These are phyloP conservation scores for Tinea trinotella DNA, from an alignment of 2,888 invertebrate genomes.

Conservation along the genomic window DNA sequence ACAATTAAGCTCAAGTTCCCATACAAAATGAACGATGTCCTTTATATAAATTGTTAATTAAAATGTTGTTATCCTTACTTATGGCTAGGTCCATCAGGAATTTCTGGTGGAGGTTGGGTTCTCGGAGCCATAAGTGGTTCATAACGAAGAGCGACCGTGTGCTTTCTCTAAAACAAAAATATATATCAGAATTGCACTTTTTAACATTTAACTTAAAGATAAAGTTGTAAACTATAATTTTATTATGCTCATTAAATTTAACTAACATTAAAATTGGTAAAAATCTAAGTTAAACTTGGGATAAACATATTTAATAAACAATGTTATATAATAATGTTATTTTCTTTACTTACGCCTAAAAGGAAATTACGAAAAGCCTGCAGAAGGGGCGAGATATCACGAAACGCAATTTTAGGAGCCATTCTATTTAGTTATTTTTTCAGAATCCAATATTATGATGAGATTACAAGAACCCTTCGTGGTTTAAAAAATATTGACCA, in stretches of 20 bases:
- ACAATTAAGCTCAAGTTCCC: no score
- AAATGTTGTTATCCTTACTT: constrained; percentile 58
- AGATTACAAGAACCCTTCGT: not conserved
- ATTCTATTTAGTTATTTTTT: not conserved
- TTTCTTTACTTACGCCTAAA: constrained; percentile 70
- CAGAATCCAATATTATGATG: not conserved
- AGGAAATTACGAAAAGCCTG: constrained; percentile 76
- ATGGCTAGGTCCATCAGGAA: constrained; percentile 88
- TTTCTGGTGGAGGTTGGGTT: constrained; percentile 83
- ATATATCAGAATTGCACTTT: no score
- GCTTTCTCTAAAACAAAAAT: constrained; percentile 65
- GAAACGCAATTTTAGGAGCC: constrained; percentile 52
- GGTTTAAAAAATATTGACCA: no score
- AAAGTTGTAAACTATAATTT: no score
- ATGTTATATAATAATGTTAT: constrained; percentile 30
- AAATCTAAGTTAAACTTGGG: no score
- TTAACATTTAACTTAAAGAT: no score
- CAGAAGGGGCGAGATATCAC: constrained; percentile 77
- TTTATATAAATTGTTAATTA: no score
- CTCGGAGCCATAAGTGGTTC: constrained; percentile 78
- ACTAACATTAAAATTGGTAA: no score
- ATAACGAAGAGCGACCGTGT: constrained; percentile 76
- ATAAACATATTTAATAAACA: no score
- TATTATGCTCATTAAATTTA: no score
- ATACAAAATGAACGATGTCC: no score